These are phyloP conservation scores for Eulemur macaco DNA, from an alignment of 2,113 vertebrate genomes.

Conservation along the genomic window DNA sequence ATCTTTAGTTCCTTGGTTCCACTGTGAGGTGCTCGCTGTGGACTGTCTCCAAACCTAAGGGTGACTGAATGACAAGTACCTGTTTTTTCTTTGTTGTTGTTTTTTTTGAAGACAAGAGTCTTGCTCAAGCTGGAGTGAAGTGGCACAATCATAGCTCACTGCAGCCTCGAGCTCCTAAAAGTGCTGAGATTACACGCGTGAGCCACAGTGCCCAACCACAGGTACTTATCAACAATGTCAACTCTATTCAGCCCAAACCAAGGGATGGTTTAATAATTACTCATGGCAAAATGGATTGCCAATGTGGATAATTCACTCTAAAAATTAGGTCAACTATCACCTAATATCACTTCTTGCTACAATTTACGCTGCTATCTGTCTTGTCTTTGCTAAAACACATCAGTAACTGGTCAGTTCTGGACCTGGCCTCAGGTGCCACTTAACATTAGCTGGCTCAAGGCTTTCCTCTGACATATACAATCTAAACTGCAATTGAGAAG, in stretches of 20 bases:
- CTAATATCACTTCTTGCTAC: background rate
- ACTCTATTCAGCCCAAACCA: background rate
- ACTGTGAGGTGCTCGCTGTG: background rate
- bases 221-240: background rate
- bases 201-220: no score
- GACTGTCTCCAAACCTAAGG: background rate
- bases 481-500: background rate
- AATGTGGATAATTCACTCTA: background rate
- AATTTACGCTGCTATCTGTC: background rate
- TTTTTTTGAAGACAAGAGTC: no score
- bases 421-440: background rate
- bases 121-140: no score
- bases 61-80: background rate
- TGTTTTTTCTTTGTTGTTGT: no score
- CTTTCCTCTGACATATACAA: background rate
- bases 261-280: slow-evolving; percentile 3
- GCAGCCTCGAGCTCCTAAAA: no score
- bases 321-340: background rate
- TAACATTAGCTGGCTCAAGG: background rate
- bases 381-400: background rate
- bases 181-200: no score
- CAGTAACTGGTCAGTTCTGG: background rate
- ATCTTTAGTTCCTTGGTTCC: background rate
- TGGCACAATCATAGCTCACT: no score
- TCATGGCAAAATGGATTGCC: background rate